Conservation (phyloP, 2,888 invertebrate species). For the Uropetala carovei region DNA sequence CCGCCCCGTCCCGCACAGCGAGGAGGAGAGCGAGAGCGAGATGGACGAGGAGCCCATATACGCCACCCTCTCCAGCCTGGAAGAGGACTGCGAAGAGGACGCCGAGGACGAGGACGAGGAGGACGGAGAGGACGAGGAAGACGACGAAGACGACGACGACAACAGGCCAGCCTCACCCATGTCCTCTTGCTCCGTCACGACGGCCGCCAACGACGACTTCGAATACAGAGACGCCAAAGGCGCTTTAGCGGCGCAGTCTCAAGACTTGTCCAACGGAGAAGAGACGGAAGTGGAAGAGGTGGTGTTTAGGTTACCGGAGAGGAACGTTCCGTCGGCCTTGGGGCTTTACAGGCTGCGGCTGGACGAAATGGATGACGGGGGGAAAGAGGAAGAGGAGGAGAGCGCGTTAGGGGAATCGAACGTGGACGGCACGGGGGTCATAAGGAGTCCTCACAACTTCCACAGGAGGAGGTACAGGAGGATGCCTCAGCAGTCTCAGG, state of each 20-base stretch:
- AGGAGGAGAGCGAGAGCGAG: background rate
- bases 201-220: slow-evolving; percentile 81
- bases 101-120: slow-evolving; percentile 26
- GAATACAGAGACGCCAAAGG: slow-evolving; percentile 78
- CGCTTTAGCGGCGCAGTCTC: slow-evolving; percentile 66
- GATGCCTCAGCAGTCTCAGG: slow-evolving; percentile 12
- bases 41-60: slow-evolving; percentile 74
- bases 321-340: slow-evolving; percentile 43
- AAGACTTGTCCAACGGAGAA: background rate
- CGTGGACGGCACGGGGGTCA: background rate
- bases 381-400: background rate
- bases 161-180: slow-evolving; percentile 34
- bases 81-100: slow-evolving; percentile 27
- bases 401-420: background rate
- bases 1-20: background rate
- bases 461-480: slow-evolving; percentile 65
- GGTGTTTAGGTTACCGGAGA: slow-evolving; percentile 36
- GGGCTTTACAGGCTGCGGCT: slow-evolving; percentile 45
- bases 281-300: background rate
- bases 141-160: background rate
- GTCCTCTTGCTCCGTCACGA: slow-evolving; percentile 80
- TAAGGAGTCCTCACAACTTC: slow-evolving; percentile 67
- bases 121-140: background rate
- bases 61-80: slow-evolving; percentile 72
- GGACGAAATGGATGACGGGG: slow-evolving; percentile 10